Percentiles rank a stretch among this genome's conserved stretches.
These are phyloP conservation scores for Xestobium rufovillosum DNA, from an alignment of 2,888 invertebrate species.

Conservation along the genomic window DNA sequence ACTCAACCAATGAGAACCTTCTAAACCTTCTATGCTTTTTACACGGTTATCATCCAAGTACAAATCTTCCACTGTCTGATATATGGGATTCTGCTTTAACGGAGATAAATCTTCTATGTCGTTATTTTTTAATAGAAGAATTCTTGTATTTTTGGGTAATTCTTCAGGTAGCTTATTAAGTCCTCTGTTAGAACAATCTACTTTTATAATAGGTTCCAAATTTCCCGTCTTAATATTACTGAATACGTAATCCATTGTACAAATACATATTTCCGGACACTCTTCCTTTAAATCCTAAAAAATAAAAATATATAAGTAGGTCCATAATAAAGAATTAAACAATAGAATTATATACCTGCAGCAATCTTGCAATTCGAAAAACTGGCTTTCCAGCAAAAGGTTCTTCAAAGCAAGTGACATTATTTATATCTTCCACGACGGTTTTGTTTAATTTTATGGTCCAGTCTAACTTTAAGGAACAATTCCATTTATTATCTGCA, in stretches of 20 bases:
- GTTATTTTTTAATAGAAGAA: conserved; percentile 58
- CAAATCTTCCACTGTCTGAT: conserved; percentile 62
- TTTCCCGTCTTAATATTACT: conserved; percentile 39
- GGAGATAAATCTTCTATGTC: conserved; percentile 53
- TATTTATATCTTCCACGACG: conserved; percentile 51
- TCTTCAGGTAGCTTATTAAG: conserved; percentile 52
- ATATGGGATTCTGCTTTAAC: conserved; percentile 58
- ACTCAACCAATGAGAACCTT: conserved; percentile 71
- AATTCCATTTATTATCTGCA: conserved; percentile 64
- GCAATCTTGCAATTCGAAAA: conserved; percentile 55
- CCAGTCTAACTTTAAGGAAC: conserved; percentile 57
- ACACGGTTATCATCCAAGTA: conserved; percentile 72
- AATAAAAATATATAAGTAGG: conserved; percentile 7
- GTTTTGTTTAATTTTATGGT: conserved; percentile 48
- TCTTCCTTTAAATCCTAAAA: conserved; percentile 38
- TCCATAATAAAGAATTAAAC: background rate
- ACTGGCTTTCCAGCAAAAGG: conserved; percentile 57
- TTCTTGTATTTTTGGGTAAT: conserved; percentile 59
- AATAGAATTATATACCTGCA: conserved; percentile 46
- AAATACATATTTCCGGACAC: conserved; percentile 56
- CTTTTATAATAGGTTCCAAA: conserved; percentile 54
- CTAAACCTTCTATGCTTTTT: conserved; percentile 57
- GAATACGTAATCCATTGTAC: conserved; percentile 58
- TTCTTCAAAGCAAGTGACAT: conserved; percentile 51
- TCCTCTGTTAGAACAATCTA: conserved; percentile 56